Evolutionary conservation across 1,140 invertebrate genomes (phyloP).

Genomic region (Ips typographus): DNA sequence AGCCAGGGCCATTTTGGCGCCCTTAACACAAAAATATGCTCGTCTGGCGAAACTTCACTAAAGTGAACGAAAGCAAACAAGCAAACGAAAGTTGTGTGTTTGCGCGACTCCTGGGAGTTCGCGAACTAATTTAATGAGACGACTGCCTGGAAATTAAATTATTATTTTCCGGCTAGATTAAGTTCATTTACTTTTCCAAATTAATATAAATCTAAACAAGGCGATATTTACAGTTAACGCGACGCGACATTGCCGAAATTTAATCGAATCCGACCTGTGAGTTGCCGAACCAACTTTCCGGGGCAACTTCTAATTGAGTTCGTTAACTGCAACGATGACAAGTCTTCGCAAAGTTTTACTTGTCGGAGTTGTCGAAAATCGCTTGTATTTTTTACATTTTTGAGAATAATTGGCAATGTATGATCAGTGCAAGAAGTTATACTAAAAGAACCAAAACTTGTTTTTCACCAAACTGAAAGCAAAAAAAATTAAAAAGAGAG

Average conservation of each 20-base stretch:
- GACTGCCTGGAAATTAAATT: constrained; percentile 32
- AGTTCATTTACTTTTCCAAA: constrained; percentile 37
- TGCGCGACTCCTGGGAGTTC: constrained; percentile 18
- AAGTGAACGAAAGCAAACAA: no score
- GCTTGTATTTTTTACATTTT: no score
- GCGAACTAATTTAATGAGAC: constrained; percentile 35
- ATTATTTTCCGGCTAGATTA: constrained; percentile 37
- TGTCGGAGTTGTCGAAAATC: no score
- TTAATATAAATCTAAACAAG: constrained; percentile 37
- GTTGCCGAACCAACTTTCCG: constrained; percentile 23
- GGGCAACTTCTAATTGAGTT: constrained; percentile 34
- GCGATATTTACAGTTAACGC: constrained; percentile 36
- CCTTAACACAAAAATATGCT: no score
- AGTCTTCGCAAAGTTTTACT: no score
- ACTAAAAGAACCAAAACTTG: no score
- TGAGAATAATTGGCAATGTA: no score
- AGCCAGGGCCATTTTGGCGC: background rate
- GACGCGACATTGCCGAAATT: constrained; percentile 35
- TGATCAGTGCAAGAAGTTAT: no score
- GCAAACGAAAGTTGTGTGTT: constrained; percentile 8
- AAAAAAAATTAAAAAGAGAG: no score
- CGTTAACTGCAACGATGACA: constrained; percentile 16
- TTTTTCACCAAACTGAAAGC: no score
- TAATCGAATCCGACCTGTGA: constrained; percentile 33
- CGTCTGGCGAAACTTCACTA: background rate